phyloP scores from a whole-genome alignment of 1,140 invertebrate species.

The Myzus persicae region DNA sequence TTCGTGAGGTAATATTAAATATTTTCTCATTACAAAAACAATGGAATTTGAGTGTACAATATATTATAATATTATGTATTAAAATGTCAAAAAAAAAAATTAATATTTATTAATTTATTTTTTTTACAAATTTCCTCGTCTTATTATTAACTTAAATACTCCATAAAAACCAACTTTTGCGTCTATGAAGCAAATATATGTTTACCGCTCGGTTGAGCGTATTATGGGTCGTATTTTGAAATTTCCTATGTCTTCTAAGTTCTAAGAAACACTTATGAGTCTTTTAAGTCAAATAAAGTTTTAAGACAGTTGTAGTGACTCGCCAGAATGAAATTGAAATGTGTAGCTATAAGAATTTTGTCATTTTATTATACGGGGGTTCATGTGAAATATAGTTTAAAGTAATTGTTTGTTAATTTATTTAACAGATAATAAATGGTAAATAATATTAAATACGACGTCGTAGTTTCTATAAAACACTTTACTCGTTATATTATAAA shows the following conservation, averaged over 20 bases:
- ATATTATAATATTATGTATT: not conserved
- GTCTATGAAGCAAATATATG: not conserved
- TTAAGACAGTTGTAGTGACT: not conserved
- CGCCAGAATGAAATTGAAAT: not conserved
- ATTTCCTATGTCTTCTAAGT: not conserved
- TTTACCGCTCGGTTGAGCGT: not conserved
- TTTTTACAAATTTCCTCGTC: not conserved
- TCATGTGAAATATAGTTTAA: not conserved
- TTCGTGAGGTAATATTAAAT: not conserved
- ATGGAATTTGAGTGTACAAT: not conserved
- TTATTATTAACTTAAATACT: not conserved
- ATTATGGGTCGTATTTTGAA: not conserved
- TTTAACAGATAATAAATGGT: not conserved
- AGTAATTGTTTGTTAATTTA: not conserved
- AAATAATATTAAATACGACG: not conserved
- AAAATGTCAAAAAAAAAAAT: not conserved
- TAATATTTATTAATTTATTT: not conserved
- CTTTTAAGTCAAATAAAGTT: not conserved
- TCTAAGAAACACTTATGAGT: not conserved
- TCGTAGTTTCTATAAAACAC: not conserved
- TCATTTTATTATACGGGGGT: not conserved
- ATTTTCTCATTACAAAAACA: not conserved
- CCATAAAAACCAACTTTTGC: not conserved
- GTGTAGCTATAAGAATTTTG: not conserved
- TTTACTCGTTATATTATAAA: not conserved